Evolutionary conservation across 1,140 invertebrate species (phyloP).

Genomic region (Lepidurus couesii): DNA sequence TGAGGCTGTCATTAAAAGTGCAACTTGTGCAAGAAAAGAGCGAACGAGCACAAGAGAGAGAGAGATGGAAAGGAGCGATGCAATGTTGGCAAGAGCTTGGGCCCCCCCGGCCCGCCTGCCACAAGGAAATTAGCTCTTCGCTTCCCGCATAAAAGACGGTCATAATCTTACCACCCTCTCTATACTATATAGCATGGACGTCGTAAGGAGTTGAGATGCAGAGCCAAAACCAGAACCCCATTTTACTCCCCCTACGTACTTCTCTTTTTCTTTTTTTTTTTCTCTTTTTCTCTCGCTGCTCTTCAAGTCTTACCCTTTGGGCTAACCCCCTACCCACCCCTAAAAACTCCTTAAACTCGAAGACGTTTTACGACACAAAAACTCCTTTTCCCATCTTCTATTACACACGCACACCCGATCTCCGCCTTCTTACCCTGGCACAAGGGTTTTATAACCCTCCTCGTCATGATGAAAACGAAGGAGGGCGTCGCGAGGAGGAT

Average conservation of each 20-base stretch:
- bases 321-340: neutral
- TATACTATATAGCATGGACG: neutral
- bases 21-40: neutral
- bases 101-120: neutral
- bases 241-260: neutral
- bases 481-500: no score
- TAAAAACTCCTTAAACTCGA: no score
- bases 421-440: neutral
- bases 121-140: conserved; percentile 22
- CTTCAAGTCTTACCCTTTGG: neutral
- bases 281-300: neutral
- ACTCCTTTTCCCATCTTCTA: neutral
- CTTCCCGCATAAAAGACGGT: conserved; percentile 15
- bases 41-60: no score
- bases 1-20: neutral
- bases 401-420: neutral
- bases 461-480: no score
- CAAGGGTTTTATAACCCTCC: no score
- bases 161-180: neutral
- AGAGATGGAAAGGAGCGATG: no score
- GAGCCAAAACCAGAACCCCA: neutral
- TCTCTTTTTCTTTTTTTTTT: neutral
- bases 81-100: neutral
- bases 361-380: conserved; percentile 5
- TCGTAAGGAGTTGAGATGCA: neutral